Conservation (phyloP, 2,113 vertebrate genomes). For the Jacana jacana region DNA sequence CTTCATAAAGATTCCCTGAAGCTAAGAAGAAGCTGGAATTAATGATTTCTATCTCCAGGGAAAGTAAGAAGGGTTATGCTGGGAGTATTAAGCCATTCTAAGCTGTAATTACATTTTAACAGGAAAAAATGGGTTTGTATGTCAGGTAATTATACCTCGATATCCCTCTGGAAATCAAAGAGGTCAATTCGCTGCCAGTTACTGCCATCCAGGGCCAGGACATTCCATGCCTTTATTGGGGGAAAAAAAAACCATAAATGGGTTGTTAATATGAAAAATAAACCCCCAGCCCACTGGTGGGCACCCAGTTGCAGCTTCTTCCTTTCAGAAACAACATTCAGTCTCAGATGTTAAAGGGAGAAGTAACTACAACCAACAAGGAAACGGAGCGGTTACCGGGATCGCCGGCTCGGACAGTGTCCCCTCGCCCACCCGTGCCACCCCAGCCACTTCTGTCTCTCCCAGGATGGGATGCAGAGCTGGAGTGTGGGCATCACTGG, state of each 20-base stretch:
- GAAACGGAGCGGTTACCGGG: not conserved
- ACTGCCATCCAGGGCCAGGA: conserved; percentile 96
- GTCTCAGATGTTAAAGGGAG: not conserved
- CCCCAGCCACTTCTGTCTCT: not conserved
- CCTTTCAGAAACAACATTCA: not conserved
- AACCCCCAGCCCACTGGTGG: not conserved
- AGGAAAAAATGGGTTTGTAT: conserved; percentile 60
- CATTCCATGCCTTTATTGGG: conserved; percentile 90
- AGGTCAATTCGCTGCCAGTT: conserved; percentile 99
- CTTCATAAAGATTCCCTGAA: not conserved
- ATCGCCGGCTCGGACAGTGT: not conserved
- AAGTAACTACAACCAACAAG: not conserved
- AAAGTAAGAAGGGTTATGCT: conserved; percentile 9
- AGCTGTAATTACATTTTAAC: conserved; percentile 66
- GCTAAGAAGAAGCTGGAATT: conserved; percentile 33
- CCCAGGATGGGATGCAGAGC: not conserved
- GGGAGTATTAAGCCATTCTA: conserved; percentile 30
- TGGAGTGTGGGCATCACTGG: not conserved
- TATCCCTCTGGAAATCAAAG: conserved; percentile 99
- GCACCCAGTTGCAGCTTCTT: not conserved
- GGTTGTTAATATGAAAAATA: conserved; percentile 8
- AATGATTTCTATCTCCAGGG: conserved; percentile 47
- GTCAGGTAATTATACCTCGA: conserved; percentile 85
- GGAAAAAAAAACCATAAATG: conserved; percentile 2
- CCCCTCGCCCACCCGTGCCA: not conserved